These are phyloP conservation scores for Anoplolepis gracilipes DNA, from an alignment of 1,140 invertebrate genomes.

Conservation along the genomic window DNA sequence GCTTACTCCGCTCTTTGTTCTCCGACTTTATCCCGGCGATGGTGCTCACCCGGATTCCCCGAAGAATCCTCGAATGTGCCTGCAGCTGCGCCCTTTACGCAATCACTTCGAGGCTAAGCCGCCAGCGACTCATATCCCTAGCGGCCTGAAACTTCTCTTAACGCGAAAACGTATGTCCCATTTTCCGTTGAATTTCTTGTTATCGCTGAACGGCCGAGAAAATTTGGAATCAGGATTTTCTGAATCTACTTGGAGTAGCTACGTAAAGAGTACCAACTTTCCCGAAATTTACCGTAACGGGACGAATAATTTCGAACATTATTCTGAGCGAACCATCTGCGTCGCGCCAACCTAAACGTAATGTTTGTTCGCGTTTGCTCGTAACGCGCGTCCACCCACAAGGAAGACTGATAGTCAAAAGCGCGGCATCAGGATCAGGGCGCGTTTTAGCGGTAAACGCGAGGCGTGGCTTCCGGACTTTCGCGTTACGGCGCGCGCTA, in stretches of 20 bases:
- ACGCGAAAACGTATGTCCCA: constrained; percentile 21
- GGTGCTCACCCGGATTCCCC: constrained; percentile 48
- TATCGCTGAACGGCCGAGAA: constrained; percentile 4
- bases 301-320: constrained; percentile 6
- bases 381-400: constrained; percentile 13
- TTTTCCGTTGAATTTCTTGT: constrained; percentile 22
- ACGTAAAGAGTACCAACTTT: too few relatives aligned
- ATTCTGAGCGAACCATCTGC: neutral
- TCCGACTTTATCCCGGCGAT: constrained; percentile 64
- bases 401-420: constrained; percentile 47
- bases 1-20: constrained; percentile 78
- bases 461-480: constrained; percentile 58
- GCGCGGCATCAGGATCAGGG: constrained; percentile 30
- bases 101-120: constrained; percentile 53
- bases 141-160: constrained; percentile 55
- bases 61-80: constrained; percentile 66
- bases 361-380: constrained; percentile 4
- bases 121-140: constrained; percentile 27
- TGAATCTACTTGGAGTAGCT: neutral
- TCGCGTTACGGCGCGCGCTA: constrained; percentile 46
- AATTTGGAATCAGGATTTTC: constrained; percentile 53
- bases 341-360: neutral
- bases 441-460: constrained; percentile 56
- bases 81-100: constrained; percentile 66
- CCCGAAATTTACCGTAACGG: constrained; percentile 1